Conservation (phyloP, 2,797 vertebrate species). For the Scarus forsteni region DNA sequence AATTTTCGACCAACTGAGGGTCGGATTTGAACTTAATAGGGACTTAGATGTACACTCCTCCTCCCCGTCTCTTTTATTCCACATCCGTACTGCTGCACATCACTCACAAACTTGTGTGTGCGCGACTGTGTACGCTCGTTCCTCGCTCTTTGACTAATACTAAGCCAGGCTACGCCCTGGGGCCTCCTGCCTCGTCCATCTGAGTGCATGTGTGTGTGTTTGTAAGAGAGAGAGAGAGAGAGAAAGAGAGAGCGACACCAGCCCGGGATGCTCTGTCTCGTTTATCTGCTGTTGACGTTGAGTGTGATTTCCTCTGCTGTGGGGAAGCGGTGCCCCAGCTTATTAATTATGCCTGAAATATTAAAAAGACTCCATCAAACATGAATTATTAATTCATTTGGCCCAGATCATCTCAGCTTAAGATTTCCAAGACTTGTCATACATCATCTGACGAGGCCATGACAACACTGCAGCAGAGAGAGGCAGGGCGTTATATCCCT, state of each 20-base stretch:
- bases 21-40: constrained; percentile 59
- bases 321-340: constrained; percentile 67
- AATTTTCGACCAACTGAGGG: constrained; percentile 62
- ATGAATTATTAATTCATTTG: constrained; percentile 86
- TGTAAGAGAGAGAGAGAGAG: not conserved
- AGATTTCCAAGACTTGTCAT: constrained; percentile 77
- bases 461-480: constrained; percentile 44
- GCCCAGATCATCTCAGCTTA: constrained; percentile 78
- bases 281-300: constrained; percentile 74
- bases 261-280: constrained; percentile 57
- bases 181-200: constrained; percentile 55
- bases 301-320: constrained; percentile 73
- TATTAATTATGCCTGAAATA: constrained; percentile 87
- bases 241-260: constrained; percentile 5
- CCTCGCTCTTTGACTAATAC: constrained; percentile 63
- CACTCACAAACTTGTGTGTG: constrained; percentile 43
- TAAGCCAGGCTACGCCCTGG: constrained; percentile 49
- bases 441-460: constrained; percentile 71
- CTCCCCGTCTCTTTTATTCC: constrained; percentile 51
- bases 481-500: constrained; percentile 44
- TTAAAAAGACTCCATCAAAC: constrained; percentile 84
- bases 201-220: constrained; percentile 6
- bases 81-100: constrained; percentile 41
- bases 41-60: constrained; percentile 55
- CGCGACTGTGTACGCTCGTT: constrained; percentile 34